Evolutionary conservation across 2,797 vertebrate genomes (phyloP).

Genomic region (Sebastes steindachneri): DNA sequence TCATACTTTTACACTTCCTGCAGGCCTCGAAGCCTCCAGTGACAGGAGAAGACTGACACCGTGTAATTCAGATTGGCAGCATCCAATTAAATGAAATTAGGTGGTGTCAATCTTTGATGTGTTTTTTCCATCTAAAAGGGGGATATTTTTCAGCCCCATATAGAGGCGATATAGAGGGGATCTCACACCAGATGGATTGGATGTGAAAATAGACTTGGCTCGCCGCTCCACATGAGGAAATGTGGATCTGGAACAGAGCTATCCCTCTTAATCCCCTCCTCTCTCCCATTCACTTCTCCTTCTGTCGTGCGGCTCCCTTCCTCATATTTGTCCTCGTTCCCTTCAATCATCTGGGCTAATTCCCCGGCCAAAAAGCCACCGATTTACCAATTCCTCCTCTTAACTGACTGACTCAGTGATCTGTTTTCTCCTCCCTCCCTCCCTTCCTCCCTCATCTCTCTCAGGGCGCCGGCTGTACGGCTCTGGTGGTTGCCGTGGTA

Average conservation of each 20-base stretch:
- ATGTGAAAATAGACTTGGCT: slow-evolving; percentile 79
- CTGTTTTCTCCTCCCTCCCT: slow-evolving; percentile 31
- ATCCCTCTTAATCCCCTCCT: slow-evolving; percentile 64
- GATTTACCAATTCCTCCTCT: slow-evolving; percentile 56
- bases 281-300: slow-evolving; percentile 58
- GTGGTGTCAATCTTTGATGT: slow-evolving; percentile 58
- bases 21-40: slow-evolving; percentile 38
- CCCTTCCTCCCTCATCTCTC: slow-evolving; percentile 30
- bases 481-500: slow-evolving; percentile 97
- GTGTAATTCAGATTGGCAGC: slow-evolving; percentile 70
- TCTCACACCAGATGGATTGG: slow-evolving; percentile 77
- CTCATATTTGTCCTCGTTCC: slow-evolving; percentile 61
- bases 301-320: slow-evolving; percentile 48
- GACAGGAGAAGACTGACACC: slow-evolving; percentile 60
- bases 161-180: slow-evolving; percentile 58
- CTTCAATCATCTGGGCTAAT: slow-evolving; percentile 65
- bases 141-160: slow-evolving; percentile 50
- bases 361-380: slow-evolving; percentile 49
- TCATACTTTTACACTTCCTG: slow-evolving; percentile 57
- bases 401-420: slow-evolving; percentile 59
- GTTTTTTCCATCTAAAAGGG: slow-evolving; percentile 29
- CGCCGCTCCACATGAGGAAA: slow-evolving; percentile 63
- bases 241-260: slow-evolving; percentile 66
- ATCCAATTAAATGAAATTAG: slow-evolving; percentile 73
- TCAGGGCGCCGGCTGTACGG: slow-evolving; percentile 94